Conservation (phyloP, 2,113 vertebrate genomes). For the Camelus dromedarius region DNA sequence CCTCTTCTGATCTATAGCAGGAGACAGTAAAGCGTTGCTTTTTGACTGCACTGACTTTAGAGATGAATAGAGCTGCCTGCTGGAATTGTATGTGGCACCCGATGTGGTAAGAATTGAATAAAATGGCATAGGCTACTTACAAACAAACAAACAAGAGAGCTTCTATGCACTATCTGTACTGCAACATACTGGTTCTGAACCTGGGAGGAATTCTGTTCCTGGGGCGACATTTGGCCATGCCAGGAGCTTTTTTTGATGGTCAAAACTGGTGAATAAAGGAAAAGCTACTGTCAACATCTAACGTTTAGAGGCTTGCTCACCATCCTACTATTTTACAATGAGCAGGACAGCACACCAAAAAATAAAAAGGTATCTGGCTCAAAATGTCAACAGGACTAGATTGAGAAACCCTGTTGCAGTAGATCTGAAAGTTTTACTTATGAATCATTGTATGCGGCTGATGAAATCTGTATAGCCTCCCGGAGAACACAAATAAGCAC, state of each 20-base stretch:
- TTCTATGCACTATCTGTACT: background rate
- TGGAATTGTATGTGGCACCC: constrained; percentile 10
- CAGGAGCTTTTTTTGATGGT: background rate
- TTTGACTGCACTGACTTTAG: background rate
- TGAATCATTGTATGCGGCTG: background rate
- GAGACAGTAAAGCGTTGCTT: background rate
- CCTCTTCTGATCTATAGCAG: background rate
- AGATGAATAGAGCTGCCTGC: background rate
- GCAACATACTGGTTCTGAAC: background rate
- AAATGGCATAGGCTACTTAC: background rate
- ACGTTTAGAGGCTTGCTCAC: background rate
- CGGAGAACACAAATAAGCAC: background rate
- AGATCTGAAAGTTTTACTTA: background rate
- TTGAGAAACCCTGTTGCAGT: background rate
- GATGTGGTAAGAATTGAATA: background rate
- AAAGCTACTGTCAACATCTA: background rate
- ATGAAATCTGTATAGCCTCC: background rate
- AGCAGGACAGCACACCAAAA: background rate
- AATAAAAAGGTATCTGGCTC: background rate
- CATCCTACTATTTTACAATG: background rate
- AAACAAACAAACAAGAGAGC: background rate
- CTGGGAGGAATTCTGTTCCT: background rate
- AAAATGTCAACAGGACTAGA: background rate
- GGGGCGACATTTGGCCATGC: background rate
- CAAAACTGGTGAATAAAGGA: background rate